phyloP scores from a whole-genome alignment of 1,140 invertebrate genomes.

The Brachionus paranguensis region DNA sequence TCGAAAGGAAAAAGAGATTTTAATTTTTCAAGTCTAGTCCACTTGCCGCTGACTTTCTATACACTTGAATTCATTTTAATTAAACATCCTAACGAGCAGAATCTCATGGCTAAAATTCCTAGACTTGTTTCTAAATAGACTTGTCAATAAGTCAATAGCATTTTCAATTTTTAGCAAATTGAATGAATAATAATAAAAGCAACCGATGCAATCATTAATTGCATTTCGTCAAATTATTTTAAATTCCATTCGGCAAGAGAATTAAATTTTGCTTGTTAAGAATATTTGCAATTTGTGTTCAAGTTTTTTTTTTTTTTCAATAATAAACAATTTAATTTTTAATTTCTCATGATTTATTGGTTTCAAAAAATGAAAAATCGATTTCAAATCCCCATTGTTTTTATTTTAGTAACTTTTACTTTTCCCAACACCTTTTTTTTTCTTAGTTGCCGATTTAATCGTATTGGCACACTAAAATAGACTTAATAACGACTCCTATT shows the following conservation, averaged over 20 bases:
- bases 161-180: neutral
- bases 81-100: neutral
- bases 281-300: neutral
- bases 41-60: neutral
- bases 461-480: neutral
- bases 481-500: neutral
- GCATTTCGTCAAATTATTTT: neutral
- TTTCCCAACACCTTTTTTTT: neutral
- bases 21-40: neutral
- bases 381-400: neutral
- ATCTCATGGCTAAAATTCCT: neutral
- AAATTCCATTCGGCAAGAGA: neutral
- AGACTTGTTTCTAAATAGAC: neutral
- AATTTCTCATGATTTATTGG: neutral
- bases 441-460: neutral
- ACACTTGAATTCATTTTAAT: neutral
- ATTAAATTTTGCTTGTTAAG: neutral
- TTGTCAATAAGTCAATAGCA: neutral
- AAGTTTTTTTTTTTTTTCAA: neutral
- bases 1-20: neutral
- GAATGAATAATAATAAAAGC: neutral
- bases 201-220: neutral
- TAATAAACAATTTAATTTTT: neutral
- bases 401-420: neutral
- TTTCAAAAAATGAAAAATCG: neutral